Base-by-base conservation (phyloP, 2,888 invertebrate species). In the Scaptomyza polygonia region DNA sequence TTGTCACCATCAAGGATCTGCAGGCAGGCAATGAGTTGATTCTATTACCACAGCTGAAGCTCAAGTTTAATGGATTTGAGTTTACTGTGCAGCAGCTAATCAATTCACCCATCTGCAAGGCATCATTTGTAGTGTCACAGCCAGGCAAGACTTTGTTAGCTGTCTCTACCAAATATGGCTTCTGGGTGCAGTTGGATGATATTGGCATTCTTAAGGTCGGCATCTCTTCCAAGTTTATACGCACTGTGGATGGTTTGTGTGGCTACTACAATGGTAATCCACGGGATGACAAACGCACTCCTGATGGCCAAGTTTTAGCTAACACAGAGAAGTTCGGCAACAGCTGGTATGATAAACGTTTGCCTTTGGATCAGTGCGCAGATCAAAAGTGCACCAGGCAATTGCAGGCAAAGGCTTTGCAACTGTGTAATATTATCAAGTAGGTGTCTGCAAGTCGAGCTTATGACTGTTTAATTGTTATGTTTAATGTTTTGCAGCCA, bases 211-310 rank as follows among this genome's bases (percentile, higher is more conserved):
- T 94, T 0, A 95, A 95, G 90, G 93, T 97, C 75, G 95, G 95
- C 69, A 95, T 96, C 0, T 92, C 94, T 0, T 93, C 94, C 53
- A 94, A 93, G 77, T 92, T 94, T 74, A 90, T 92, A 64, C 93
- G 94, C 8, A 92, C 93, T 42, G 95, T 97, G 0, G 96, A 96
- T 81, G 97, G 97, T 0, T 92, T 97, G 9, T 97, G 97, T 88
- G 97, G 97, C 2, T 94, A 93, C 63, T 96, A 94, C 89, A 96
- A 96, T 90, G 95, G 94, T 1, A 91, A 93, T 29, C 81, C 92
- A 0, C 81, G 88, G 43, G 96, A 96, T 90, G 97, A 97, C 88
- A 94, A 95, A 49, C 93, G 94, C 3, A 93, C 94, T 68, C 96
- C 96, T 0, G 93, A 94, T 89, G 96, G 96, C 0, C 88, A 86